Evolutionary conservation across 2,113 vertebrate species (phyloP), one percentile per base, ranked within the genome.

Genomic region (Rostratula benghalensis): DNA sequence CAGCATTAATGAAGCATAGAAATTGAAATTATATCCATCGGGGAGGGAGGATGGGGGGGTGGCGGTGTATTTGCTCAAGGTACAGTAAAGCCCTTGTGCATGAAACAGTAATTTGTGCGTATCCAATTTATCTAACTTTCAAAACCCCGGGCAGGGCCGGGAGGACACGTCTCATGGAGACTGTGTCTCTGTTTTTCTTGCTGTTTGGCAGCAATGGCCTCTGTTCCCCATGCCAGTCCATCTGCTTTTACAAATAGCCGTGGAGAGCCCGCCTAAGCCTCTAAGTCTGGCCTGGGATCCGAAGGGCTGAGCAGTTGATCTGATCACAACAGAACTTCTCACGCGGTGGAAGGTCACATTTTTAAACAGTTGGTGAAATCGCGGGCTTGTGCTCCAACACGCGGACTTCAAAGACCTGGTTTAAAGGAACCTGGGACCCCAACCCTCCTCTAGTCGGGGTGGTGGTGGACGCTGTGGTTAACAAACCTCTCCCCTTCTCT

Each of bases 1-100:
- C 37, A 43, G 81, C 7, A 13, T 80, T 87, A 95, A 93, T 60
- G 78, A 89, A 80, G 94, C 90, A 53, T 28, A 83, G 90, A 90
- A 91, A 79, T 46, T 56, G 82, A 84, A 85, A 84, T 81, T 43
- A 39, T n/a, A 54, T 91, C 84, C 89, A 18, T 94, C 61, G 54
- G 64, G 39, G 60, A n/a, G n/a, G n/a, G n/a, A n/a, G 39, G 65
- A 63, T 39, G 39, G 39, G 39, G 39, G 39, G 39, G 9, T 39
- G 39, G 39, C 39, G 39, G 39, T 39, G 13, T 10, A 12, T 87
- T 67, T 0, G 9, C 57, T 94, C 75, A 88, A 85, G 94, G 95
- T 87, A 93, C 82, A 71, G 95, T 74, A 64, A 80, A 89, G 59
- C 73, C 87, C 69, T 65, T 61, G 39, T 78, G 59, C 57, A 7